Conservation (phyloP, 2,113 vertebrate species). For the Malaclemys terrapin region DNA sequence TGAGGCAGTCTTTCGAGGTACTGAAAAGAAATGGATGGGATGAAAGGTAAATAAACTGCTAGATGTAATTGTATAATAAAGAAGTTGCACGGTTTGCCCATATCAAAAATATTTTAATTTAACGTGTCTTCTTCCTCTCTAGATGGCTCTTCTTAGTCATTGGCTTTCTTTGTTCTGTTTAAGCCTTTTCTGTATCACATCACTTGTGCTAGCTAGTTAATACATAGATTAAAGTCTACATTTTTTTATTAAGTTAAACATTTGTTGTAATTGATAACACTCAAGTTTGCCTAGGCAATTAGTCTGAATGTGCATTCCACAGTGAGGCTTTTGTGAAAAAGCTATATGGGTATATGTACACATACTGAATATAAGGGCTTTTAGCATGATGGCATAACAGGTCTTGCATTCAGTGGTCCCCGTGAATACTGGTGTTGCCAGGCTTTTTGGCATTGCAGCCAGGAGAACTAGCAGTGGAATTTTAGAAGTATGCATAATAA, state of each 20-base stretch:
- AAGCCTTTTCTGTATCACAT: background rate
- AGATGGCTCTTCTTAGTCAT: background rate
- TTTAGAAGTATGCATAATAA: background rate
- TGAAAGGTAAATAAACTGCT: conserved; percentile 78
- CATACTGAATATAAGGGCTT: background rate
- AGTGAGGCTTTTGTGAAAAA: background rate
- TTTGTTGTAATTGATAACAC: fast-evolving
- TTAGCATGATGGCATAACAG: background rate
- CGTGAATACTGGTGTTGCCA: background rate
- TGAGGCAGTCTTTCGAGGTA: conserved; percentile 88
- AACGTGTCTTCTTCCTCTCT: background rate
- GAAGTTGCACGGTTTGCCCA: background rate
- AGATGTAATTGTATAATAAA: background rate
- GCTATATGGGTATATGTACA: background rate
- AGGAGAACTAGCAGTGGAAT: background rate
- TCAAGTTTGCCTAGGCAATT: fast-evolving
- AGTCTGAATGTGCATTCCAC: background rate
- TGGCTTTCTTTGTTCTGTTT: background rate
- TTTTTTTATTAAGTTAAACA: background rate
- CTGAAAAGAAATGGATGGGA: conserved; percentile 89
- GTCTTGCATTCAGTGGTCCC: background rate
- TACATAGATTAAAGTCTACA: background rate
- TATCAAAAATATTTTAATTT: background rate
- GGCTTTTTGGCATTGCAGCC: background rate
- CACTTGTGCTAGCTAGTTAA: background rate